phyloP scores from a whole-genome alignment of 35 echinoderm and acorn worm genomes.

The Anneissia japonica region DNA sequence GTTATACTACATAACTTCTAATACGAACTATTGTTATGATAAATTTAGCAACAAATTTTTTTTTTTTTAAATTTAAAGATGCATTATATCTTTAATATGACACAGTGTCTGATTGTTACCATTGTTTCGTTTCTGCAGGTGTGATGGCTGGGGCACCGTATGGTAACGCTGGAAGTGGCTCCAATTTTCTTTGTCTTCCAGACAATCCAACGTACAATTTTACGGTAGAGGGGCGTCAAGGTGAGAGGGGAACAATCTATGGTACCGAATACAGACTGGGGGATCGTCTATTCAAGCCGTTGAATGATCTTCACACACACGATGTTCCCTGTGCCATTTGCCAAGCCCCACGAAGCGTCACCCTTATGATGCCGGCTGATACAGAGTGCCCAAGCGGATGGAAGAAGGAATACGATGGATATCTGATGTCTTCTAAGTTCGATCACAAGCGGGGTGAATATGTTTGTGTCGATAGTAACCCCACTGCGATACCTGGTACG shows the following conservation, averaged over 20 bases:
- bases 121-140: background rate
- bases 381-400: background rate
- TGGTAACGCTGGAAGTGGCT: background rate
- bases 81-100: no score
- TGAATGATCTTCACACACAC: background rate
- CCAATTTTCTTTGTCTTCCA: background rate
- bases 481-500: background rate
- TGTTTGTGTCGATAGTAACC: slow-evolving; percentile 8
- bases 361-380: background rate
- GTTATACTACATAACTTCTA: no score
- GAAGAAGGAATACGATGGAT: slow-evolving; percentile 5
- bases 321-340: slow-evolving; percentile 7
- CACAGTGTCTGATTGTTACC: no score
- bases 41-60: no score
- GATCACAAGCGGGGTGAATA: background rate
- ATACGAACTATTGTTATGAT: no score
- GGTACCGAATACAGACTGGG: background rate
- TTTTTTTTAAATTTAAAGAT: no score
- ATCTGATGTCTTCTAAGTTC: background rate
- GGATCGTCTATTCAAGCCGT: background rate
- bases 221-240: background rate
- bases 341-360: background rate
- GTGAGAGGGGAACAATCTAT: background rate
- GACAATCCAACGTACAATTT: background rate
- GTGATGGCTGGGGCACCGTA: background rate